phyloP scores from a whole-genome alignment of 2,113 vertebrate species.

The Calypte anna region DNA sequence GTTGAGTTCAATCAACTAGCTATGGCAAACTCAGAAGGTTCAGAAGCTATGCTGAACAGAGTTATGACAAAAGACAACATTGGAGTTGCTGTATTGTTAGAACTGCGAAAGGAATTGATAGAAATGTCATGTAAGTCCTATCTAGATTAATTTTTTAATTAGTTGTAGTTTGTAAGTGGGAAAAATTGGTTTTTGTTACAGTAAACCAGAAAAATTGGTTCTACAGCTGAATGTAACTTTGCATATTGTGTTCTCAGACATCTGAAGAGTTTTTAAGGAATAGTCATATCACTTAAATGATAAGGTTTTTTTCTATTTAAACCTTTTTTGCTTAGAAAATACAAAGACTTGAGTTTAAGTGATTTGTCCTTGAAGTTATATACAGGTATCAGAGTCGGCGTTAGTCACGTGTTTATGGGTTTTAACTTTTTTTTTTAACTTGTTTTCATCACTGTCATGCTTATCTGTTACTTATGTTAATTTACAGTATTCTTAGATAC shows the following conservation, averaged over 20 bases:
- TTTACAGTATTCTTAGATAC: not conserved
- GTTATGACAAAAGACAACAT: slow-evolving; percentile 99
- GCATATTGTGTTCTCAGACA: not conserved
- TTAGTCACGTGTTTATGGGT: not conserved
- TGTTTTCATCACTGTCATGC: not conserved
- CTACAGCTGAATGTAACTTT: not conserved
- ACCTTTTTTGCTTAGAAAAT: not conserved
- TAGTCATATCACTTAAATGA: not conserved
- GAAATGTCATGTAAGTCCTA: slow-evolving; percentile 89
- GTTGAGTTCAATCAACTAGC: slow-evolving; percentile 99
- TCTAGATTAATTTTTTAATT: not conserved
- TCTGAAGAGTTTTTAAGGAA: not conserved
- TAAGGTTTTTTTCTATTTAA: not conserved
- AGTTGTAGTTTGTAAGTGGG: not conserved
- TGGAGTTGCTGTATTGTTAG: slow-evolving; percentile 92
- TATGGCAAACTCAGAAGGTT: slow-evolving; percentile 98
- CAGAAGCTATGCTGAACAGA: slow-evolving; percentile 97
- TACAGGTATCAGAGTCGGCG: not conserved
- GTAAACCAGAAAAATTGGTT: not conserved
- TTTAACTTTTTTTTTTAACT: not conserved
- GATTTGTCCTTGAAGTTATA: not conserved
- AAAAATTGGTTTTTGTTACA: not conserved
- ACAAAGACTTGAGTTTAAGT: not conserved
- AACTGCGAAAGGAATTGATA: slow-evolving; percentile 93
- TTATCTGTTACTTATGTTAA: not conserved